phyloP scores from a whole-genome alignment of 2,797 vertebrate genomes.

The Podarcis lilfordi region DNA sequence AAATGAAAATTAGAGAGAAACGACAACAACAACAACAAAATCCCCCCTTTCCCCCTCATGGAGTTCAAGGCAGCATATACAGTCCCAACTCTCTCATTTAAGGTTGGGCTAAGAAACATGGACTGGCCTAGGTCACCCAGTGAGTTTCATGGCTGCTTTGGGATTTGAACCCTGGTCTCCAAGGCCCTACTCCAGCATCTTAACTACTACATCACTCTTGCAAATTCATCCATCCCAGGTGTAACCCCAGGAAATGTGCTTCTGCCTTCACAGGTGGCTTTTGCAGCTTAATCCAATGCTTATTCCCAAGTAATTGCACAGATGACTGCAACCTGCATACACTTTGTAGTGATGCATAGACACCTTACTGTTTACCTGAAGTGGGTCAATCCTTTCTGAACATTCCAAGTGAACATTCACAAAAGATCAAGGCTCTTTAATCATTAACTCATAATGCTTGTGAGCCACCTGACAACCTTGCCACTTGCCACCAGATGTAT shows the following conservation, averaged over 20 bases:
- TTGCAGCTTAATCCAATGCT: constrained; percentile 7
- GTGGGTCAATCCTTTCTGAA: neutral
- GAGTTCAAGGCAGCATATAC: too few relatives aligned
- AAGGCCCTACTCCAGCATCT: too few relatives aligned
- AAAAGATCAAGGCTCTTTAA: neutral
- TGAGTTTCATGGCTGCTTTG: too few relatives aligned
- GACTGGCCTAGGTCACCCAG: too few relatives aligned
- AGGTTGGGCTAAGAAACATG: too few relatives aligned
- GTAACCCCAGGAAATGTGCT: constrained; percentile 61
- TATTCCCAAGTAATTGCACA: neutral
- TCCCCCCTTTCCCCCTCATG: too few relatives aligned
- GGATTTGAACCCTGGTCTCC: too few relatives aligned
- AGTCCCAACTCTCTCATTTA: too few relatives aligned
- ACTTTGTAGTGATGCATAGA: constrained; percentile 51
- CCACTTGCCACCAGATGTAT: neutral
- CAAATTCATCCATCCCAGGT: constrained; percentile 21
- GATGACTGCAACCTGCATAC: neutral
- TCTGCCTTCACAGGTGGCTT: constrained; percentile 66
- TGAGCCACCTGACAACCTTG: neutral
- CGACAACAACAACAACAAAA: too few relatives aligned
- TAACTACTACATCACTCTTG: too few relatives aligned
- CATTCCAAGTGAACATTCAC: neutral
- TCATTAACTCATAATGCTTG: neutral
- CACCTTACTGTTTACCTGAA: too few relatives aligned
- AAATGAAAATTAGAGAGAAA: too few relatives aligned